A percentile compares a stretch with the other conserved stretches of the same genome.
phyloP scores from a whole-genome alignment of 2,113 vertebrate genomes.

The Pachycephala philippinensis region DNA sequence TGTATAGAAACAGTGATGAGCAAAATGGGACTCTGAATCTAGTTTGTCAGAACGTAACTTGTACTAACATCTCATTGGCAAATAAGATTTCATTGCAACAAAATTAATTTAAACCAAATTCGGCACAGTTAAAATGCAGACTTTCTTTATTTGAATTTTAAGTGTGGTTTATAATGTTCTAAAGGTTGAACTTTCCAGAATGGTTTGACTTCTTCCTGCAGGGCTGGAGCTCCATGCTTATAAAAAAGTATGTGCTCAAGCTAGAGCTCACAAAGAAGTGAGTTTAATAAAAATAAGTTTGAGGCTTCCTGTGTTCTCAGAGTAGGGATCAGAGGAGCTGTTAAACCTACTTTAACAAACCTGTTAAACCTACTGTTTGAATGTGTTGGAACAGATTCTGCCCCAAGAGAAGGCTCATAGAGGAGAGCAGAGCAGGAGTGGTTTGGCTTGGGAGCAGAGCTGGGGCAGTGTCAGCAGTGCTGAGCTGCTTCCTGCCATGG shows the following conservation, averaged over 20 bases:
- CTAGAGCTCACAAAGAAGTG: neutral
- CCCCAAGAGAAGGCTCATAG: neutral
- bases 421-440: slow-evolving; percentile 10
- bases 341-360: neutral
- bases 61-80: neutral
- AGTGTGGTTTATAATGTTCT: neutral
- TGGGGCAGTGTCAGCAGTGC: neutral
- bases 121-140: neutral
- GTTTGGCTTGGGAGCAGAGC: neutral
- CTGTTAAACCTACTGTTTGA: slow-evolving; percentile 13
- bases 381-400: slow-evolving; percentile 47
- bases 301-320: neutral
- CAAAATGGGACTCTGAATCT: neutral
- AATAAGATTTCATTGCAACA: neutral
- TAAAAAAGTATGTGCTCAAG: neutral
- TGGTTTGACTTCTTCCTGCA: neutral
- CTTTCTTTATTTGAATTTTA: neutral
- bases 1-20: neutral
- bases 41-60: neutral
- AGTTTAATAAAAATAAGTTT: neutral
- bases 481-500: neutral
- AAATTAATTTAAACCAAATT: neutral
- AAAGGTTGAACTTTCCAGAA: neutral
- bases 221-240: neutral
- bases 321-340: neutral